Evolutionary conservation across 1,140 invertebrate species (phyloP).

Genomic region (Euglossa dilemma): DNA sequence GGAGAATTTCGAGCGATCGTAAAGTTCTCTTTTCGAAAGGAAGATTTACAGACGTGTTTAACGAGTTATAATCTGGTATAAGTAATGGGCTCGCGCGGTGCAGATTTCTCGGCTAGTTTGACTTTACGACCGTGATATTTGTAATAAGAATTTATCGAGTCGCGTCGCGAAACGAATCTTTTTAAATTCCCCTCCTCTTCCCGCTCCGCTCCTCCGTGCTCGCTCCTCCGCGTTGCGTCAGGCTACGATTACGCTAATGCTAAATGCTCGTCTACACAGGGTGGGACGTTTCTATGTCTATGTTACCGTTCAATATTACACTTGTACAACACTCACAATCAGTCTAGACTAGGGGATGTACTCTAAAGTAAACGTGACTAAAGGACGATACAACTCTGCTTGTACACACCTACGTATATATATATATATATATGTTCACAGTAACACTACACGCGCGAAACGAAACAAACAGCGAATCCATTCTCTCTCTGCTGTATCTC

Average conservation of each 20-base stretch:
- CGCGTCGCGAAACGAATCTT: background rate
- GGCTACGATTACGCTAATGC: background rate
- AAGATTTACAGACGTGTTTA: constrained; percentile 37
- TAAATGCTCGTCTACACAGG: background rate
- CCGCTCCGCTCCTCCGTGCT: background rate
- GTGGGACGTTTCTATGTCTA: background rate
- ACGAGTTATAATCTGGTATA: constrained; percentile 36
- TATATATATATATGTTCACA: background rate
- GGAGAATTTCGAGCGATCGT: constrained; percentile 30
- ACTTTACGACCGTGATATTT: constrained; percentile 18
- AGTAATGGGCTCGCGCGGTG: constrained; percentile 2
- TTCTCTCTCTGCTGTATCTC: background rate
- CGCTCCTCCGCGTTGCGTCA: background rate
- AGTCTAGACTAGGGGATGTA: background rate
- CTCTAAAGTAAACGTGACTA: background rate
- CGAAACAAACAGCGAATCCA: background rate
- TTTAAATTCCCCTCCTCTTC: background rate
- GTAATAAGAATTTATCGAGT: constrained; percentile 26
- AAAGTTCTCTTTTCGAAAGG: constrained; percentile 39
- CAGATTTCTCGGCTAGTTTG: constrained; percentile 1
- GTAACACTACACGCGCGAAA: background rate
- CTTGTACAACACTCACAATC: background rate
- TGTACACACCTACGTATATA: background rate
- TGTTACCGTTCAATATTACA: background rate
- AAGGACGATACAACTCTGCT: background rate